These are phyloP conservation scores for Hemitrygon akajei DNA, from an alignment of 2,797 vertebrate genomes.

Conservation along the genomic window DNA sequence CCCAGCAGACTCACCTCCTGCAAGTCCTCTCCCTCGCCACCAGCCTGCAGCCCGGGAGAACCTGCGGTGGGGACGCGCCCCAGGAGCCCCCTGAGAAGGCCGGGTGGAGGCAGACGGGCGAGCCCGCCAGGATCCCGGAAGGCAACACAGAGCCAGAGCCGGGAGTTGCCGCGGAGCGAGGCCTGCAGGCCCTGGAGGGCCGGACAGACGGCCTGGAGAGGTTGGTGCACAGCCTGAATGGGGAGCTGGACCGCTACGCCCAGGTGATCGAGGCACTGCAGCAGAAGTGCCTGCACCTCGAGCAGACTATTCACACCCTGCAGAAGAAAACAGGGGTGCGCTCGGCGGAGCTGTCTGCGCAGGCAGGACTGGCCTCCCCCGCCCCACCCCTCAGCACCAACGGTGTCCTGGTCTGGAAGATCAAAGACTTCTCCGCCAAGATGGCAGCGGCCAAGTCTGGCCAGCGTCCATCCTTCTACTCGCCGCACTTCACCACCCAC, in stretches of 20 bases:
- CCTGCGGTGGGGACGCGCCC: too few species aligned
- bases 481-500: conserved; percentile 38
- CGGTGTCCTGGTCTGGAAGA: conserved; percentile 40
- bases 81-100: too few species aligned
- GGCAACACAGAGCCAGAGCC: not conserved
- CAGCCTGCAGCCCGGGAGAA: not conserved
- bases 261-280: conserved; percentile 34
- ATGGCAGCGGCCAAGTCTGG: conserved; percentile 4
- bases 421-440: conserved; percentile 38
- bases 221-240: conserved; percentile 19
- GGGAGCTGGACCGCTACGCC: conserved; percentile 31
- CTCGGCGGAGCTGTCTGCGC: too few species aligned
- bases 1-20: not conserved
- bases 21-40: not conserved
- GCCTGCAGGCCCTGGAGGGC: not conserved
- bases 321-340: not conserved
- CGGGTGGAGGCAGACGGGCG: too few species aligned
- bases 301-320: not conserved
- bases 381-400: conserved; percentile 36
- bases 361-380: rapidly evolving
- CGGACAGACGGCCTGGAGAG: conserved; percentile 30
- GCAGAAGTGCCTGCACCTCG: conserved; percentile 34
- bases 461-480: conserved; percentile 36
- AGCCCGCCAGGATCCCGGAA: not conserved
- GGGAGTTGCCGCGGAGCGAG: not conserved